These are phyloP conservation scores for Scaptomyza parva DNA, from an alignment of 2,888 invertebrate genomes.

Conservation along the genomic window DNA sequence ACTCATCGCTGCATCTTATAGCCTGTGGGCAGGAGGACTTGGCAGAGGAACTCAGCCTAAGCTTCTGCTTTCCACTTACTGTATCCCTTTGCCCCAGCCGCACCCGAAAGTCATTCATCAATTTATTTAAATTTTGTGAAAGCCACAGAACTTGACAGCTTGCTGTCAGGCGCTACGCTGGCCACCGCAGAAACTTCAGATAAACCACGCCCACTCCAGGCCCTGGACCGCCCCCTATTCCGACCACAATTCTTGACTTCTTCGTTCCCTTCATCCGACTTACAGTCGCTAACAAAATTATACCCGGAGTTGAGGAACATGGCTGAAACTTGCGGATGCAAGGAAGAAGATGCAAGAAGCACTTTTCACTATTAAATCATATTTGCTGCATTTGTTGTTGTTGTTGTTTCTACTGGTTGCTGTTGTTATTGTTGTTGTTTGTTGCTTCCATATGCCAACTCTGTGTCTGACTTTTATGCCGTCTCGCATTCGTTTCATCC, in stretches of 20 bases:
- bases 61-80: background rate
- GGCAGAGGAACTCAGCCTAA: conserved; percentile 6
- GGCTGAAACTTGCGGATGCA: conserved; percentile 44
- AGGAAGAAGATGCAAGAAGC: conserved; percentile 31
- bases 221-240: too few relatives aligned
- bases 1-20: conserved; percentile 24
- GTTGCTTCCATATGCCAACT: conserved; percentile 32
- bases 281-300: conserved; percentile 60
- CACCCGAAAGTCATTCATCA: conserved; percentile 57
- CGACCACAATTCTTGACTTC: background rate
- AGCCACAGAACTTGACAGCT: conserved; percentile 68
- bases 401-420: conserved; percentile 3
- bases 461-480: conserved; percentile 66
- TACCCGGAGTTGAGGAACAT: conserved; percentile 38
- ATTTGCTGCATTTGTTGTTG: conserved; percentile 49
- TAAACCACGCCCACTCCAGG: background rate
- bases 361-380: conserved; percentile 70
- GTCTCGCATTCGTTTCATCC: conserved; percentile 60
- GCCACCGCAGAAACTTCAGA: conserved; percentile 66
- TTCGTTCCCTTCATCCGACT: background rate
- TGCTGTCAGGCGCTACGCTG: conserved; percentile 57
- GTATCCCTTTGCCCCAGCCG: too few relatives aligned
- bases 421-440: conserved; percentile 5
- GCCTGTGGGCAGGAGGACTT: conserved; percentile 46
- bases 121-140: conserved; percentile 69